Percentiles rank a stretch among this genome's conserved stretches.
Evolutionary conservation across 1,140 invertebrate species (phyloP).

Genomic region (Scaptomyza pallida): DNA sequence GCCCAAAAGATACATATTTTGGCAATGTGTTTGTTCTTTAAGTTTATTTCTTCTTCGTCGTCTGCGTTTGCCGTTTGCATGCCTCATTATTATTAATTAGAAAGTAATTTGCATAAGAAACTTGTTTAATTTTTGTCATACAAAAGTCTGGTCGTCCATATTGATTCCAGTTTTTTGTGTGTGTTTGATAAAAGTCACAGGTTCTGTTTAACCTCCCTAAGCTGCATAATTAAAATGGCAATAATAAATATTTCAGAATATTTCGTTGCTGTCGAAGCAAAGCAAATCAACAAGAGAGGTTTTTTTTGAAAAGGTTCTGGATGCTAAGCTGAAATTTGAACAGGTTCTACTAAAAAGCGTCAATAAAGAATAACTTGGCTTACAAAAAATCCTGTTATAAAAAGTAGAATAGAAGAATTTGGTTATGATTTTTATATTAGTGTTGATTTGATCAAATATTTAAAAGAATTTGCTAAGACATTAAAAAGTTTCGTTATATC

Average conservation of each 20-base stretch:
- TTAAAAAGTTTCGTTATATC: too few species aligned
- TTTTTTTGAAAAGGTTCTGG: conserved; percentile 21
- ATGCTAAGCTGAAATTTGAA: conserved; percentile 23
- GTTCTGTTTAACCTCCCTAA: conserved; percentile 42
- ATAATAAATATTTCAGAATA: conserved; percentile 5
- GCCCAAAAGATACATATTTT: too few species aligned
- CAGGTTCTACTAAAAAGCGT: conserved; percentile 55
- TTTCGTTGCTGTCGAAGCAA: conserved; percentile 1
- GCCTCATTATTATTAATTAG: neutral
- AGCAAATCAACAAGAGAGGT: neutral
- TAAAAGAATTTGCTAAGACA: too few species aligned
- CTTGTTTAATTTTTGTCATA: conserved; percentile 26
- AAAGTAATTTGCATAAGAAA: conserved; percentile 44
- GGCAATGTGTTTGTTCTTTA: neutral
- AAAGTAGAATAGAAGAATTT: too few species aligned
- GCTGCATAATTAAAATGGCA: conserved; percentile 13
- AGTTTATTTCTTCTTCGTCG: neutral
- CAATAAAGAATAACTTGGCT: too few species aligned
- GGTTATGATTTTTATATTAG: too few species aligned
- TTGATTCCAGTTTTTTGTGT: conserved; percentile 2
- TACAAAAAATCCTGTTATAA: too few species aligned
- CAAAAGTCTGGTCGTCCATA: conserved; percentile 3
- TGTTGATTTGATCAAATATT: too few species aligned
- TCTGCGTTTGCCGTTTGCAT: neutral
- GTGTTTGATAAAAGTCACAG: conserved; percentile 52